Evolutionary conservation across 2,113 vertebrate genomes (phyloP), one percentile per base, ranked within the genome.

Genomic region (Spea multiplicata): DNA sequence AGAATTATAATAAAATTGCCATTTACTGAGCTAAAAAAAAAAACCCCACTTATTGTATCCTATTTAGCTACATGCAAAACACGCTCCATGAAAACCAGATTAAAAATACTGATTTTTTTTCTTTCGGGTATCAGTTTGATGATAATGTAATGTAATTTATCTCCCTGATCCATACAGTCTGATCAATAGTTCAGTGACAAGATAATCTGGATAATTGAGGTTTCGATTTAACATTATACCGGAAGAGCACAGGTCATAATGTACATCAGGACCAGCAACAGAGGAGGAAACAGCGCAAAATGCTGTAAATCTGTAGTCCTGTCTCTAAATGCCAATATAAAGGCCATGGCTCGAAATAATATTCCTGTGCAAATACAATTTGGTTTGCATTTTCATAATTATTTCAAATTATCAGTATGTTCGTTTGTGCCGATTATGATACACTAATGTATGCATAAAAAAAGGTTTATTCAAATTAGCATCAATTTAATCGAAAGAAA

Each of bases 171-270:
- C 62, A 78, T 78, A 71, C 17, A 12, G n/a, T 13, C 44, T 52
- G 68, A 78, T 78, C 76, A 66, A 78, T 78, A 78, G 45, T 0
- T 10, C 76, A 71, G 76, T 78, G 68, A 78, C 76, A 71, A 66
- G 55, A 71, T 65, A 49, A 78, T 78, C 69, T 52, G 61, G 68
- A 66, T 71, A 78, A 78, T 72, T 78, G 76, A 44, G 68, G 68
- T 44, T 78, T 78, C 69, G 69, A 78, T 78, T 71, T 64, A 53
- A 53, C 76, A 78, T 78, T 78, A 71, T 61, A 46, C 30, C 49
- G 14, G 45, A 65, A 52, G 59, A 47, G 57, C 17, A 61, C 76
- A 78, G 44, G 48, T 50, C 71, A n/a, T 72, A 70, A 72, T 66
- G 47, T 71, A 47, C 68, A 71, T 69, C 69, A 76, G 44, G 45